Evolutionary conservation across 2,888 invertebrate genomes (phyloP).

Genomic region (Melikaiella ostensackeni): DNA sequence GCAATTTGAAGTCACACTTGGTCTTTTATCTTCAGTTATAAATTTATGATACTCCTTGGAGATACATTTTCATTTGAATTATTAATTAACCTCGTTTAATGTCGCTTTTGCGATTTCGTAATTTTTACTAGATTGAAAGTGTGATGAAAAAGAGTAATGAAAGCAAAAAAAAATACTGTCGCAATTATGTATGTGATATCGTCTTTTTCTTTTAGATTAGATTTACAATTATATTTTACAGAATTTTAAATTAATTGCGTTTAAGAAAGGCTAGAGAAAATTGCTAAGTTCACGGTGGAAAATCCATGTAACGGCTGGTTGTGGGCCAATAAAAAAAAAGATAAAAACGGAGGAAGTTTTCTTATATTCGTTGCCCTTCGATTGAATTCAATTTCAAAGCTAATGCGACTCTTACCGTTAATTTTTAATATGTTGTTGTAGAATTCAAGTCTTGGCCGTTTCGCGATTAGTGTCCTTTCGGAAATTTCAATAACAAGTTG

Average conservation of each 20-base stretch:
- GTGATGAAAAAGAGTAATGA: not conserved
- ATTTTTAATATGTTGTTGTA: conserved; percentile 67
- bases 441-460: not conserved
- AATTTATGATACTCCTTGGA: not conserved
- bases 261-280: conserved; percentile 40
- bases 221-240: conserved; percentile 53
- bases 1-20: not conserved
- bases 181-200: conserved; percentile 56
- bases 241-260: conserved; percentile 33
- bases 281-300: conserved; percentile 51
- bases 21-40: not conserved
- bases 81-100: not conserved
- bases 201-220: conserved; percentile 57
- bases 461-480: conserved; percentile 15
- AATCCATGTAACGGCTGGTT: conserved; percentile 67
- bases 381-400: conserved; percentile 52
- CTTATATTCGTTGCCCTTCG: conserved; percentile 43
- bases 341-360: conserved; percentile 53
- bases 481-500: conserved; percentile 40
- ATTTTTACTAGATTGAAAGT: not conserved
- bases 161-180: conserved; percentile 11
- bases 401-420: conserved; percentile 44
- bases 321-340: conserved; percentile 70
- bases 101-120: not conserved
- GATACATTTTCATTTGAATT: not conserved